Percentiles rank a stretch among this genome's conserved stretches.
Evolutionary conservation across 1,140 invertebrate genomes (phyloP).

Genomic region (Caenorhabditis elegans): DNA sequence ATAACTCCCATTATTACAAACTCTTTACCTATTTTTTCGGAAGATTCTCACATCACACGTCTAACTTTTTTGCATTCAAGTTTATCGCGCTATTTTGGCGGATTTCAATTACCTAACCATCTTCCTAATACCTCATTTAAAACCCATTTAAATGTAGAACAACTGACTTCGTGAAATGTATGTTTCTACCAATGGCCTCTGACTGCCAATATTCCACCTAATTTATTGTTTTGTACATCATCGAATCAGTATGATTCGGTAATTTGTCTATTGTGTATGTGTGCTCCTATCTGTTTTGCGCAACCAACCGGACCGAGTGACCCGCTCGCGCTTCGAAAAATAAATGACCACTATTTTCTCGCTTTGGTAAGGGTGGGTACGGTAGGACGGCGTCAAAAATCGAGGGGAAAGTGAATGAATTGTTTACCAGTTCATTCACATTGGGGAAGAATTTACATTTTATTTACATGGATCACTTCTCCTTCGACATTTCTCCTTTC

Average conservation of each 20-base stretch:
- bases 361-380: neutral
- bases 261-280: conserved; percentile 10
- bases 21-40: too few species aligned
- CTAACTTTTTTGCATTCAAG: too few species aligned
- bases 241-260: conserved; percentile 10
- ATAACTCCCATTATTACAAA: too few species aligned
- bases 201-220: too few species aligned
- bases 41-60: too few species aligned
- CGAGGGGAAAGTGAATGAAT: neutral
- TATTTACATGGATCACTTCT: neutral
- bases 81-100: too few species aligned
- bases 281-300: conserved; percentile 9
- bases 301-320: conserved; percentile 14
- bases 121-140: too few species aligned
- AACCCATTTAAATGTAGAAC: neutral
- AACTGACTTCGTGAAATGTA: too few species aligned
- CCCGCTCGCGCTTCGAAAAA: neutral
- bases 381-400: neutral
- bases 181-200: too few species aligned
- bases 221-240: conserved; percentile 23
- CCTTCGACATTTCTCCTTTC: neutral
- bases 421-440: neutral
- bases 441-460: neutral
- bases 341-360: neutral
- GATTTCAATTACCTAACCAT: too few species aligned